Evolutionary conservation across 2,113 vertebrate species (phyloP), one percentile per base, ranked within the genome.

Genomic region (Meriones unguiculatus): DNA sequence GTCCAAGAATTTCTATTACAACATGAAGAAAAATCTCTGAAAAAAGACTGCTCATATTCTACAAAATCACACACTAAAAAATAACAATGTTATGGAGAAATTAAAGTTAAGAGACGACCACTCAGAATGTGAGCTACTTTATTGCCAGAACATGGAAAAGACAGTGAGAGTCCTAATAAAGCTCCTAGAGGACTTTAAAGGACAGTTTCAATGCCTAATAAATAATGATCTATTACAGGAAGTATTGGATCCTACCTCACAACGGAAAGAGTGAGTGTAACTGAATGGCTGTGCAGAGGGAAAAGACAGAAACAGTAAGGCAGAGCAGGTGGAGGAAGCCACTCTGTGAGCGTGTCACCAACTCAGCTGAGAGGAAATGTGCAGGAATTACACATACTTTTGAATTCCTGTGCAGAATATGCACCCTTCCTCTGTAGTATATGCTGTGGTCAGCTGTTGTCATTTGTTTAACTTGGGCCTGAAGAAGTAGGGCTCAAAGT

Each of bases 131-230:
- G 87, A 73, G 64, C 30, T 72, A 17, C 62, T 92, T 86, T 93
- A 86, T 73, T 95, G 91, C 32, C 46, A 85, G 65, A 90, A 7
- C 32, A 73, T 4, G 80, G 94, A 76, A 90, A 94, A 92, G 41
- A 24, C 35, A 89, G 14, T 38, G 89, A 85, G 11, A 90, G 89
- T 52, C 22, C 80, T 90, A 38, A 90, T 88, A 95, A 95, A 95
- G 41, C 50, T 57, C 85, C 73, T 32, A 32, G 30, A n/a, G 73
- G 65, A 15, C 89, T 91, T 93, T 95, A 97, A 95, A 92, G 93
- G 90, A 93, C 87, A 95, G 65, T 65, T 96, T 87, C 67, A 95
- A 72, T 38, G n/a, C 59, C 50, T 88, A 93, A 67, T 90, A 96
- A 92, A 94, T 82, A 90, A 73, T 95, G 80, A 92, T 46, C 30